Conservation (phyloP, 2,888 invertebrate genomes). For the Andrena dorsata region DNA sequence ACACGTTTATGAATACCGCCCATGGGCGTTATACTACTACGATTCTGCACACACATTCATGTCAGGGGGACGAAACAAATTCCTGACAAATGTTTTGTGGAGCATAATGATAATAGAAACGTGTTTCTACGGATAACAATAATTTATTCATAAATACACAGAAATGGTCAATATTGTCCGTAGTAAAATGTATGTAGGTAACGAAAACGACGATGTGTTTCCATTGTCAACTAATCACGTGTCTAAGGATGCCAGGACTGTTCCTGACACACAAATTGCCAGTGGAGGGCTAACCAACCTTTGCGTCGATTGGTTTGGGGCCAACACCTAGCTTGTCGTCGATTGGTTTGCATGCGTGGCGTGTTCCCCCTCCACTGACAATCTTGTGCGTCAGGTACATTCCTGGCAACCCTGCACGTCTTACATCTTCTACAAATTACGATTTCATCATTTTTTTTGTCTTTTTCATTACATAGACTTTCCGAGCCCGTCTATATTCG, state of each 20-base stretch:
- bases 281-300: too few relatives aligned
- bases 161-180: slow-evolving; percentile 68
- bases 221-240: slow-evolving; percentile 3
- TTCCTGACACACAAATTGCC: too few relatives aligned
- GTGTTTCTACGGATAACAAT: slow-evolving; percentile 68
- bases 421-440: slow-evolving; percentile 17
- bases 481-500: not conserved
- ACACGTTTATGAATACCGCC: too few relatives aligned
- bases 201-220: slow-evolving; percentile 29
- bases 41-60: too few relatives aligned
- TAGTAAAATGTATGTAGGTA: slow-evolving; percentile 51
- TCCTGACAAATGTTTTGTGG: not conserved
- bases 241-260: too few relatives aligned
- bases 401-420: too few relatives aligned
- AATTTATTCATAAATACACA: slow-evolving; percentile 79
- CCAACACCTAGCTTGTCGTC: too few relatives aligned
- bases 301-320: too few relatives aligned
- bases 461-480: slow-evolving; percentile 19
- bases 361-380: too few relatives aligned
- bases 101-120: not conserved
- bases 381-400: too few relatives aligned
- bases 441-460: not conserved
- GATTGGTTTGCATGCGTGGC: too few relatives aligned
- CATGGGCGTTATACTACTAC: too few relatives aligned
- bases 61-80: not conserved